phyloP scores from a whole-genome alignment of 1,140 invertebrate genomes.

The Eubasilissa regina region DNA sequence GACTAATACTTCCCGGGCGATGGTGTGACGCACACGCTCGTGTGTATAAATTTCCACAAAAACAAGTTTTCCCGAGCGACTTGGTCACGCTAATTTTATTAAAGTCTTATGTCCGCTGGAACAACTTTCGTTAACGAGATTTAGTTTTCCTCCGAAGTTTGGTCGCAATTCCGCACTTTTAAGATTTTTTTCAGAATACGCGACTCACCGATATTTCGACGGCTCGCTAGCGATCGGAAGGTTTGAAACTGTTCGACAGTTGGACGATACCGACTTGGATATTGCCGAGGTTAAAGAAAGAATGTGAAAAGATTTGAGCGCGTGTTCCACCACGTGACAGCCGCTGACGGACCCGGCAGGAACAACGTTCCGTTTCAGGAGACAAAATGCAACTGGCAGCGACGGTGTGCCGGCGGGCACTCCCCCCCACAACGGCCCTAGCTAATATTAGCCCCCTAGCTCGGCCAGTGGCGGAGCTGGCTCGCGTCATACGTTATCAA shows the following conservation, averaged over 20 bases:
- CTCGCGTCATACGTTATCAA: not conserved
- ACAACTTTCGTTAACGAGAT: too few species aligned
- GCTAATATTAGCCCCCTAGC: conserved; percentile 58
- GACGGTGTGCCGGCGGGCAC: conserved; percentile 11
- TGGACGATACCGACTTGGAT: too few species aligned
- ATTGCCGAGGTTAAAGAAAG: too few species aligned
- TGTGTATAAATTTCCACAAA: not conserved
- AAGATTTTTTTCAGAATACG: too few species aligned
- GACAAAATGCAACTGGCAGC: conserved; percentile 41
- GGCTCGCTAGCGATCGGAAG: too few species aligned
- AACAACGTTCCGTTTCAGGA: not conserved
- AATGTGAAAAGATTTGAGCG: not conserved
- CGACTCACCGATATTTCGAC: too few species aligned
- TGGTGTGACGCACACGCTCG: conserved; percentile 16
- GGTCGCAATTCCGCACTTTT: too few species aligned
- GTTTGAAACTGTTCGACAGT: too few species aligned
- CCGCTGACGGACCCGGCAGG: conserved; percentile 14
- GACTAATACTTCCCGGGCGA: conserved; percentile 11
- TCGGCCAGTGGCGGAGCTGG: conserved; percentile 32
- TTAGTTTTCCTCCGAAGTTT: too few species aligned
- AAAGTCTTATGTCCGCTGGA: too few species aligned
- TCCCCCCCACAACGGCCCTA: conserved; percentile 31
- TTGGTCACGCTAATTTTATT: too few species aligned
- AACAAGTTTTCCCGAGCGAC: too few species aligned
- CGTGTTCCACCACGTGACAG: conserved; percentile 43